Conservation (phyloP, 2,113 vertebrate species). For the Chloropsis cyanopogon region DNA sequence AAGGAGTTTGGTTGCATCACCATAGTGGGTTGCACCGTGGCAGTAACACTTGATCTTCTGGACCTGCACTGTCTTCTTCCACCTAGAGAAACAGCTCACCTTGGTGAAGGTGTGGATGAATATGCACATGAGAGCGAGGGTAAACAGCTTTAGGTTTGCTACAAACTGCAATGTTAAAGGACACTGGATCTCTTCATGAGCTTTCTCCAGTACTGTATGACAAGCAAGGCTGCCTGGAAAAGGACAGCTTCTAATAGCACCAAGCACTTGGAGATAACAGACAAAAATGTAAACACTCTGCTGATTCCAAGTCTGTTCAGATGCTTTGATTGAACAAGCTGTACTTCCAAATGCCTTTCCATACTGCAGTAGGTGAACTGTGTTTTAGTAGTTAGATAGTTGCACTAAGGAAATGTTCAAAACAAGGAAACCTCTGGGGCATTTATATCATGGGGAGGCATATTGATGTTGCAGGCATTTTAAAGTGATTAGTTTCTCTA, state of each 20-base stretch:
- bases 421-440: slow-evolving; percentile 33
- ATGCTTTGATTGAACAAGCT: neutral
- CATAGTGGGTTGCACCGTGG: neutral
- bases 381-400: neutral
- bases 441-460: neutral
- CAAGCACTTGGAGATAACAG: neutral
- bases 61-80: neutral
- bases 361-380: neutral
- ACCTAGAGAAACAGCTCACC: neutral
- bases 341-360: neutral
- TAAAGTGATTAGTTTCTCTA: slow-evolving; percentile 50
- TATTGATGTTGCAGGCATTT: slow-evolving; percentile 43
- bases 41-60: neutral
- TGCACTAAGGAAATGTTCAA: slow-evolving; percentile 14
- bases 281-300: neutral
- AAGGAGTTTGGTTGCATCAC: neutral
- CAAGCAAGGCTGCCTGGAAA: neutral
- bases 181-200: neutral
- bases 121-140: rapidly evolving
- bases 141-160: neutral
- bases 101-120: neutral
- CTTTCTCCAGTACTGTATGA: neutral
- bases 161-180: neutral
- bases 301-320: neutral
- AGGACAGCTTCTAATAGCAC: neutral